Percentiles rank a stretch among this genome's conserved stretches.
Evolutionary conservation across 2,888 invertebrate genomes (phyloP).

Genomic region (Drosophila limbata): DNA sequence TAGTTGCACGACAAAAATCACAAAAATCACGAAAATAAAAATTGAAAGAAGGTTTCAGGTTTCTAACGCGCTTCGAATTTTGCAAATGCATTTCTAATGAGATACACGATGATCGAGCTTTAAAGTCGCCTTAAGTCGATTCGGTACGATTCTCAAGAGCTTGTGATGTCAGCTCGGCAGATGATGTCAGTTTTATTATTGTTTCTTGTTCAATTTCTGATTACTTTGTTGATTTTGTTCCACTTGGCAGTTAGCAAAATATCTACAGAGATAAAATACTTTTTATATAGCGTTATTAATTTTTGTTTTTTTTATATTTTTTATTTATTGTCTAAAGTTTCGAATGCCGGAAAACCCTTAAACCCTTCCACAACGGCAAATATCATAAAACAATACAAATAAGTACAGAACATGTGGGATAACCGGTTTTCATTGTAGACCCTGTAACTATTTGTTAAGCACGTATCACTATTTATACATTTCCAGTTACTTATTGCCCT

Average conservation of each 20-base stretch:
- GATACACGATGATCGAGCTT: constrained; percentile 26
- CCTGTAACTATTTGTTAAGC: background rate
- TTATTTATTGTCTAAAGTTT: constrained; percentile 24
- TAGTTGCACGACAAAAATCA: constrained; percentile 46
- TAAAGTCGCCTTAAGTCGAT: constrained; percentile 2
- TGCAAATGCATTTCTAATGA: constrained; percentile 76
- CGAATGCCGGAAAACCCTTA: constrained; percentile 17
- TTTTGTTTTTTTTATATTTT: constrained; percentile 7
- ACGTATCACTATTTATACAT: background rate
- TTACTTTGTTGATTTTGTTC: constrained; percentile 15
- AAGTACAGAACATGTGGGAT: background rate
- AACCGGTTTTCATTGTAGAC: constrained; percentile 7
- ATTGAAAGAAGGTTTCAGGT: constrained; percentile 41
- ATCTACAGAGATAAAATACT: background rate
- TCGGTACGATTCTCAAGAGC: constrained; percentile 27
- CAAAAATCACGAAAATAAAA: constrained; percentile 15
- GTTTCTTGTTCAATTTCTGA: constrained; percentile 22
- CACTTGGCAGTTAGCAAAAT: constrained; percentile 25
- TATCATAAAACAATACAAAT: constrained; percentile 1
- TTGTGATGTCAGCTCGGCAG: constrained; percentile 53
- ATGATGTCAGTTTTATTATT: constrained; percentile 65
- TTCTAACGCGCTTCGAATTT: constrained; percentile 46
- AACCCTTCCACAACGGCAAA: constrained; percentile 3
- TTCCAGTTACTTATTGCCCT: background rate
- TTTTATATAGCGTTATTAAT: background rate